phyloP scores from a whole-genome alignment of 2,888 invertebrate genomes.

The Apeira syringaria region DNA sequence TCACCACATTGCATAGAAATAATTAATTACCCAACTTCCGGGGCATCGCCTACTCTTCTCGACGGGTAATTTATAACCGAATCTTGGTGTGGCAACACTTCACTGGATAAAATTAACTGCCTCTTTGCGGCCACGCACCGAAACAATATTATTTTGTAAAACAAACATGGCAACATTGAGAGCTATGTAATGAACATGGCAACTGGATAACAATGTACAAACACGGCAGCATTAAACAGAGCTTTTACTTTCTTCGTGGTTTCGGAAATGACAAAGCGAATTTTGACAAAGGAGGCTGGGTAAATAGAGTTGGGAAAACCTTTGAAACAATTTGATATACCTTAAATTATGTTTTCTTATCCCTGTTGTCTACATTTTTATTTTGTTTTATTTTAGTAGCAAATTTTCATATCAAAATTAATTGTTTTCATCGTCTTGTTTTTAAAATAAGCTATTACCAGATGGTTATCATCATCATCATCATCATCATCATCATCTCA shows the following conservation, averaged over 20 bases:
- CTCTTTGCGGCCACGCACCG: slow-evolving; percentile 29
- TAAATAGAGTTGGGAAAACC: no score
- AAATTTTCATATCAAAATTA: no score
- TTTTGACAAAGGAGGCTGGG: no score
- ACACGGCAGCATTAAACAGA: slow-evolving; percentile 22
- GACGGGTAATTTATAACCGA: slow-evolving; percentile 23
- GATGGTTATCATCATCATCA: no score
- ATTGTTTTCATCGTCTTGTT: no score
- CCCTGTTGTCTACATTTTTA: no score
- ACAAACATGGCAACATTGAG: slow-evolving; percentile 12
- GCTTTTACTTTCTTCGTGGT: slow-evolving; percentile 5
- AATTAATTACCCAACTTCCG: slow-evolving; percentile 31
- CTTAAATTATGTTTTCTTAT: no score
- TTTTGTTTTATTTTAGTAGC: no score
- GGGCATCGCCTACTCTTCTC: slow-evolving; percentile 19
- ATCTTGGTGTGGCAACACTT: slow-evolving; percentile 22
- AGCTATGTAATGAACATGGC: slow-evolving; percentile 1
- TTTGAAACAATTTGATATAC: no score
- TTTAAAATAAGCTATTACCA: no score
- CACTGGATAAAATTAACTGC: slow-evolving; percentile 30
- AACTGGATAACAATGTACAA: slow-evolving; percentile 2
- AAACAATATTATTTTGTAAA: slow-evolving; percentile 20
- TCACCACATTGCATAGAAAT: slow-evolving; percentile 20
- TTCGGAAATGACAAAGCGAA: background rate
- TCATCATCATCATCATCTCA: no score